A percentile compares a stretch with the other conserved stretches of the same genome.
Evolutionary conservation across 2,797 vertebrate genomes (phyloP).

Genomic region (Acanthurus lineatus): DNA sequence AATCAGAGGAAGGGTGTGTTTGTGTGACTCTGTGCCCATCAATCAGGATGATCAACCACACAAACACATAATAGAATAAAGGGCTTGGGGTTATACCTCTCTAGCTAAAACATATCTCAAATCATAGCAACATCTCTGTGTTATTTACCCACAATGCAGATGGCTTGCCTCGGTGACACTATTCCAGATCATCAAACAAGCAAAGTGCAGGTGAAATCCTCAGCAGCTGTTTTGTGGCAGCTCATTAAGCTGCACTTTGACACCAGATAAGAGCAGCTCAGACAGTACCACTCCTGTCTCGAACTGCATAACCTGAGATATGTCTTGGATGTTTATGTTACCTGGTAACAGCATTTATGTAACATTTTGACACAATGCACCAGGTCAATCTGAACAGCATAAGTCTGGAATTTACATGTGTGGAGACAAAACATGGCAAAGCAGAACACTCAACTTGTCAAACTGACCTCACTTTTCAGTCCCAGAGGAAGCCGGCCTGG

Average conservation of each 20-base stretch:
- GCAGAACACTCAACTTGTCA: neutral
- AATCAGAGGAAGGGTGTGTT: conserved; percentile 56
- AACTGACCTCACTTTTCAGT: neutral
- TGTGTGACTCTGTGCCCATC: conserved; percentile 19
- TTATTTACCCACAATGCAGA: conserved; percentile 14
- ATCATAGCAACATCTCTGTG: conserved; percentile 14
- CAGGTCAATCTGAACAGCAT: neutral
- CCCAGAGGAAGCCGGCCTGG: neutral
- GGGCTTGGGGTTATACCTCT: conserved; percentile 49
- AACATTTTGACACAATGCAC: neutral
- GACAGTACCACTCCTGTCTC: conserved; percentile 23
- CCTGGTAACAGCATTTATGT: neutral
- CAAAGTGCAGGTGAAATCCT: neutral
- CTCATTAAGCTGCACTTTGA: conserved; percentile 66
- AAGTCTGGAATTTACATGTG: neutral
- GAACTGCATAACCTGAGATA: conserved; percentile 16
- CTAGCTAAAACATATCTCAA: conserved; percentile 25
- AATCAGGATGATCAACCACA: conserved; percentile 42
- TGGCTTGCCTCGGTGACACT: conserved; percentile 51
- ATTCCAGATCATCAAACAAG: conserved; percentile 51
- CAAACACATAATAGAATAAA: conserved; percentile 53
- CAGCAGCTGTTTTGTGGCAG: conserved; percentile 14
- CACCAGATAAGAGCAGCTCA: conserved; percentile 58
- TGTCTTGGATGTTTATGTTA: conserved; percentile 12
- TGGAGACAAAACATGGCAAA: neutral